These are phyloP conservation scores for Drosophila quadrilineata DNA, from an alignment of 1,140 invertebrate genomes.

Conservation along the genomic window DNA sequence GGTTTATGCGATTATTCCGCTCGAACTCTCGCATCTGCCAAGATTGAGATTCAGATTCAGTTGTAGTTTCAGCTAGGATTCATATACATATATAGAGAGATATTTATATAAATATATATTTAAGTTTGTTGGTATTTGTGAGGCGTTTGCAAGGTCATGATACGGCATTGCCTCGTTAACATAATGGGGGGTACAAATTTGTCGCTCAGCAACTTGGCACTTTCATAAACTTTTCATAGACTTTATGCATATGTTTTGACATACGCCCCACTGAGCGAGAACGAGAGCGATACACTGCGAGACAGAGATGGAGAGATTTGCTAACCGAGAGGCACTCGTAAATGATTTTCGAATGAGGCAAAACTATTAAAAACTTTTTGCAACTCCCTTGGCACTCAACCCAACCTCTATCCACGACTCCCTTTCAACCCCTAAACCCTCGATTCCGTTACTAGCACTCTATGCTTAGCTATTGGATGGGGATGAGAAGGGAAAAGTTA, in stretches of 20 bases:
- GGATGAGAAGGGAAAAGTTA: slow-evolving; percentile 17
- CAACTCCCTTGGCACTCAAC: slow-evolving; percentile 28
- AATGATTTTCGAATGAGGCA: slow-evolving; percentile 73
- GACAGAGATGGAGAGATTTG: no score
- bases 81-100: no score
- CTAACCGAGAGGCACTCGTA: slow-evolving; percentile 44
- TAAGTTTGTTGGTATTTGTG: no score
- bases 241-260: slow-evolving; percentile 15
- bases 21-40: neutral
- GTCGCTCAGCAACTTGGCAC: slow-evolving; percentile 18
- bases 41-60: neutral
- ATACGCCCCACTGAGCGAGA: neutral
- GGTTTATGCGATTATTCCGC: slow-evolving; percentile 19
- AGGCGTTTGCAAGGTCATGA: neutral
- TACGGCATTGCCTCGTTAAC: slow-evolving; percentile 8
- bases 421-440: no score
- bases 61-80: neutral
- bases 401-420: no score
- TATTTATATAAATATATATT: no score
- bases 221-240: slow-evolving; percentile 40
- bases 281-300: neutral
- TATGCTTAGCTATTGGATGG: no score
- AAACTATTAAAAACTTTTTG: slow-evolving; percentile 73
- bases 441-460: no score
- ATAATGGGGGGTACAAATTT: slow-evolving; percentile 16